Conservation (phyloP, 2,888 invertebrate genomes). For the Eueremaeus valkanovi region DNA sequence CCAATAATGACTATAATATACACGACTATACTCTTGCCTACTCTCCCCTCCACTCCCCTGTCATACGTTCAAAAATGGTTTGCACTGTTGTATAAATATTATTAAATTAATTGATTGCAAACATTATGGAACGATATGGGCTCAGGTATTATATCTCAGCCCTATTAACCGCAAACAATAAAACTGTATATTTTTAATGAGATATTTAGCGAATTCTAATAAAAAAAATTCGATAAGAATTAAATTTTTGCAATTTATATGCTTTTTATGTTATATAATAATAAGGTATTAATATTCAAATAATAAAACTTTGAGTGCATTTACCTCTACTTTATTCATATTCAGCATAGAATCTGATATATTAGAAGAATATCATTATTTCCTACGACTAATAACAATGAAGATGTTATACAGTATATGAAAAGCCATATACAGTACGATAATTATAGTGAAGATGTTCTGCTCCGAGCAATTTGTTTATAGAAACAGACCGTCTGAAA, state of each 20-base stretch:
- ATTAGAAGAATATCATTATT: background rate
- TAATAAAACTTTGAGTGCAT: background rate
- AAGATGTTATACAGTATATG: no score
- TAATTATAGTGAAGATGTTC: no score
- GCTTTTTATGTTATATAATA: background rate
- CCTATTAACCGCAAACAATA: no score
- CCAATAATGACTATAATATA: conserved; percentile 26
- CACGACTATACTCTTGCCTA: background rate
- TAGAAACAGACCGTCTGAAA: no score
- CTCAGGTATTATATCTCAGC: no score
- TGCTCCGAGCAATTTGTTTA: no score
- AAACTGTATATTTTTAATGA: no score
- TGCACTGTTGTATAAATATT: conserved; percentile 19
- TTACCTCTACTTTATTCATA: background rate
- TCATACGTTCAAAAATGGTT: background rate
- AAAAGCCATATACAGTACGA: no score
- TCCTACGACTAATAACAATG: no score
- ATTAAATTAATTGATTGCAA: conserved; percentile 16
- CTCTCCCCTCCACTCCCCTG: background rate
- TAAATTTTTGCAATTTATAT: background rate
- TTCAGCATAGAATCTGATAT: background rate
- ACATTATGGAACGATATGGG: background rate
- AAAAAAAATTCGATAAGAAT: background rate
- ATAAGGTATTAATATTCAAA: no score
- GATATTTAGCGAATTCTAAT: background rate